Conservation (phyloP, 2,888 invertebrate species). For the Drosophila koepferae region DNA sequence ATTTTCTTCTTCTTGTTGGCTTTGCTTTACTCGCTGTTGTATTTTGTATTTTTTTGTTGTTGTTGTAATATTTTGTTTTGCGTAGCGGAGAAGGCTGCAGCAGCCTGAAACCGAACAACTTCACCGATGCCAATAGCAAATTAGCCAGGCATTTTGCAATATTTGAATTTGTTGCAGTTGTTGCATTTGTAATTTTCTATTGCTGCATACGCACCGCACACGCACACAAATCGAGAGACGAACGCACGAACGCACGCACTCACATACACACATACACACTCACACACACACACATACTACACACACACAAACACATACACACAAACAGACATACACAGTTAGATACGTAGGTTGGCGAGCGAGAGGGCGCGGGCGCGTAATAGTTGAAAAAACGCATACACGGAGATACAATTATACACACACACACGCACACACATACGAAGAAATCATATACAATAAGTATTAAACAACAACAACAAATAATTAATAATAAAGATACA, state of each 20-base stretch:
- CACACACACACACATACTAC: conserved; percentile 12
- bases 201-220: conserved; percentile 27
- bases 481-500: conserved; percentile 81
- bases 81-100: conserved; percentile 20
- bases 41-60: conserved; percentile 1
- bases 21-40: conserved; percentile 7
- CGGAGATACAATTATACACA: conserved; percentile 29
- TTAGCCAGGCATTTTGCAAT: conserved; percentile 72
- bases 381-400: conserved; percentile 52
- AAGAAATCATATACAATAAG: conserved; percentile 57
- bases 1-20: conserved; percentile 18
- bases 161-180: conserved; percentile 45
- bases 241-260: conserved; percentile 6
- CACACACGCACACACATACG: conserved; percentile 26
- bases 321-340: not conserved
- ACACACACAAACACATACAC: not conserved
- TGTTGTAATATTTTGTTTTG: conserved; percentile 9
- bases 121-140: conserved; percentile 49
- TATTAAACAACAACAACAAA: conserved; percentile 80
- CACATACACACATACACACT: conserved; percentile 7
- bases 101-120: conserved; percentile 72
- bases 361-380: conserved; percentile 30
- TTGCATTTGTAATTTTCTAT: conserved; percentile 39
- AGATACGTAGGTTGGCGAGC: conserved; percentile 22
- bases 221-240: conserved; percentile 15